Conservation (phyloP, 2,113 vertebrate species). For the Pelodiscus sinensis region DNA sequence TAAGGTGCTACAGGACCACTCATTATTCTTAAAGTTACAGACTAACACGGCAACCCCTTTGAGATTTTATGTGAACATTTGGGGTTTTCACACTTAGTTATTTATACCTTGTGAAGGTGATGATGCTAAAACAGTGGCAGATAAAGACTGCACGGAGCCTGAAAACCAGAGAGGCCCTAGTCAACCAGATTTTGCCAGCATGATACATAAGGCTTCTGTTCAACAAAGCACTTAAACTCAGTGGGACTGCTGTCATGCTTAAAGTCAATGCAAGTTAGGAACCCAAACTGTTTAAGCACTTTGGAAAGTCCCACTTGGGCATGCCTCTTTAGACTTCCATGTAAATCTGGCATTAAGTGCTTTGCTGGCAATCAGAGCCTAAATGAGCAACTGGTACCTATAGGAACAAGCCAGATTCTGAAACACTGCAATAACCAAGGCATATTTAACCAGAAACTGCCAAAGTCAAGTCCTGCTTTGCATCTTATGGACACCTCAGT, state of each 20-base stretch:
- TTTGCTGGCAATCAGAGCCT: not conserved
- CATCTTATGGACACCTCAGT: not conserved
- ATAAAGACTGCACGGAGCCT: not conserved
- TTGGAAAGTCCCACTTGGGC: not conserved
- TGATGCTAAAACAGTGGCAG: not conserved
- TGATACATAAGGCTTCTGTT: not conserved
- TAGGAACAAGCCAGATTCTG: not conserved
- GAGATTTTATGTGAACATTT: not conserved
- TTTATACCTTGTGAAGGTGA: not conserved
- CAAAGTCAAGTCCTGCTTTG: not conserved
- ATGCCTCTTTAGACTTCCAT: not conserved
- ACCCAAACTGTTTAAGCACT: not conserved
- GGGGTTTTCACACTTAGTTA: not conserved
- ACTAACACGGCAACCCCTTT: too few relatives aligned
- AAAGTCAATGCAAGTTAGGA: not conserved
- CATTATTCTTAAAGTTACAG: too few relatives aligned
- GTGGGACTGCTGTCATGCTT: too few relatives aligned
- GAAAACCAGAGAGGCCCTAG: not conserved
- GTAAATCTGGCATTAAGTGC: not conserved
- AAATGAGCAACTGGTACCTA: not conserved
- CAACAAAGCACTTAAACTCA: accelerated
- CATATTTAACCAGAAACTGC: not conserved
- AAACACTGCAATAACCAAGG: not conserved
- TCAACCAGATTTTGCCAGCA: not conserved
- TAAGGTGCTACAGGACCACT: too few relatives aligned